Base-by-base conservation (phyloP, 2,113 vertebrate species). In the Podiceps cristatus region DNA sequence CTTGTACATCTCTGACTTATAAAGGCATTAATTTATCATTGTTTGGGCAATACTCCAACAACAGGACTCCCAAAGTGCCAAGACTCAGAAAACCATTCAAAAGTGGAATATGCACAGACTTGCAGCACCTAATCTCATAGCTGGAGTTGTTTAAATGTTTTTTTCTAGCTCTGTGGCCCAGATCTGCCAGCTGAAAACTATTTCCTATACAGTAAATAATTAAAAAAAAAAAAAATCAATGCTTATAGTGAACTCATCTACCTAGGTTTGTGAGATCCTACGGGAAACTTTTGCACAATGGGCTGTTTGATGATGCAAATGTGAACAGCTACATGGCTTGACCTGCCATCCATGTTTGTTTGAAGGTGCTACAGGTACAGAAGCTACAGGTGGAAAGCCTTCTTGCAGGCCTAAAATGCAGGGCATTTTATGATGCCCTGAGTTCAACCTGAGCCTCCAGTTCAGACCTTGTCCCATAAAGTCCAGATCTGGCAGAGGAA, bases 81-180 rank as follows among this genome's bases (percentile, higher is more conserved):
- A 50, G 23, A 63, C 62, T 64, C 67, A 68, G 69, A 79, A 59
- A 18, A 64, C 13, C 44, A 35, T 31, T 80, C 19, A 42, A 28
- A 75, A 89, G 20, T 3, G 12, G 25, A 78, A 56, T 20, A 66
- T 0, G 0, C 14, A 24, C 6, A 69, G 25, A 44, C 11, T 47
- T 49, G 31, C 27, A 79, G 62, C 42, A 86, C 29, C 37, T 45
- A 11, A 20, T 55, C 52, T 76, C 49, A 13, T 23, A 67, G 24
- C 22, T 55, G 13, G 31, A 67, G 31, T 7, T 27, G 20, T 40
- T 88, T 20, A 50, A 75, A 56, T 42, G 4, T 25, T 27, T 80
- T 80, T 49, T 83, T 52, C 49, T 58, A 35, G 13, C 42, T 67
- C 72, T 79, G 37, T 71, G 58, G 44, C 59, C 37, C 49, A 55